These are phyloP conservation scores for Latrodectus elegans DNA, from an alignment of 2,888 invertebrate genomes.

Conservation along the genomic window DNA sequence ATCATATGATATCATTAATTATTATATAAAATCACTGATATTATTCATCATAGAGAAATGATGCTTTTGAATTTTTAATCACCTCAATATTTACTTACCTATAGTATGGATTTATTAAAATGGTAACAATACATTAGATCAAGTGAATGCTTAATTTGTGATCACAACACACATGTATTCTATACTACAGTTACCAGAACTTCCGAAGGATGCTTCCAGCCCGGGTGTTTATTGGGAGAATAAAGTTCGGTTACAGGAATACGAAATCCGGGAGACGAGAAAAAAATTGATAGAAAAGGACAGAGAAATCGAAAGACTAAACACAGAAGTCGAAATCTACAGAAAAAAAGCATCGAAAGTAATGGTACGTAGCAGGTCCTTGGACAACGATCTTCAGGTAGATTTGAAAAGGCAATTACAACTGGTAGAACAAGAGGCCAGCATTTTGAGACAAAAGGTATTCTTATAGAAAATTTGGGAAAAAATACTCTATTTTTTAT, in stretches of 20 bases:
- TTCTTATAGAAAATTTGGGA: not conserved
- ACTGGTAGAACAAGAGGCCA: conserved; percentile 85
- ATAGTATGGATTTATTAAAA: no score
- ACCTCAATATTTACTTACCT: no score
- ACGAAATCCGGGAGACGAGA: conserved; percentile 83
- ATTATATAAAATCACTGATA: no score
- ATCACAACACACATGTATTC: not conserved
- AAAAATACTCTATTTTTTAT: not conserved
- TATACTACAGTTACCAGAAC: conserved; percentile 59
- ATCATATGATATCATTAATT: no score
- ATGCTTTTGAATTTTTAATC: no score
- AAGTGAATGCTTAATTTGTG: no score
- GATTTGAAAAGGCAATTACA: conserved; percentile 85
- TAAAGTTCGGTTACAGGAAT: conserved; percentile 79
- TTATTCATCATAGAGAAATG: no score
- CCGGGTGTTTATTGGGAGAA: conserved; percentile 80
- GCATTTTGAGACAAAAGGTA: conserved; percentile 80
- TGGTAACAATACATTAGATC: no score
- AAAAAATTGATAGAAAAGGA: conserved; percentile 86
- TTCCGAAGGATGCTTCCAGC: conserved; percentile 56
- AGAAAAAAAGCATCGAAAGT: conserved; percentile 72
- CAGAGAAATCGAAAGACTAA: conserved; percentile 84
- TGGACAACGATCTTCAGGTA: conserved; percentile 76
- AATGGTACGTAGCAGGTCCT: conserved; percentile 74
- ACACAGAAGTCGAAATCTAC: conserved; percentile 82